Conservation (phyloP, 2,113 vertebrate species). For the Tenrec ecaudatus region DNA sequence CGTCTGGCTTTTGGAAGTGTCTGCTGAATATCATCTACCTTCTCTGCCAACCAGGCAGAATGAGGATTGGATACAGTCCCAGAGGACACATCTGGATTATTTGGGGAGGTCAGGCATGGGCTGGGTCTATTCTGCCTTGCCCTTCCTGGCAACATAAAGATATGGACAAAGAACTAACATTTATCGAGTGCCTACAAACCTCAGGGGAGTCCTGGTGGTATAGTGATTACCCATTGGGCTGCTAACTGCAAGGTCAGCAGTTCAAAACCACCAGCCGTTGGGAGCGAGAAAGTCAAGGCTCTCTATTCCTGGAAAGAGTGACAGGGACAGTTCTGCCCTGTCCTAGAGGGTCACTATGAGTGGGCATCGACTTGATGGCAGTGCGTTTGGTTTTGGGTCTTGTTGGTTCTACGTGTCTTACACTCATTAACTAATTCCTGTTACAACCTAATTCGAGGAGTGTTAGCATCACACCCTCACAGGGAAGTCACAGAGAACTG, state of each 20-base stretch:
- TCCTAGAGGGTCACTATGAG: no score
- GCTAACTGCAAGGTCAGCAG: no score
- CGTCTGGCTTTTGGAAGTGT: no score
- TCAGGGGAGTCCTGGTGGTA: not conserved
- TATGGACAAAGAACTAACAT: fast-evolving
- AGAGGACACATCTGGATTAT: not conserved
- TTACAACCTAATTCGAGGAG: not conserved
- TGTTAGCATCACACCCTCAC: not conserved
- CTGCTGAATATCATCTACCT: not conserved
- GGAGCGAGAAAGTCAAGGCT: no score
- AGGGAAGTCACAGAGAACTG: not conserved
- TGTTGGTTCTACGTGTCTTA: not conserved
- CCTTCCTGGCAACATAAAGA: not conserved
- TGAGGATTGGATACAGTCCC: not conserved
- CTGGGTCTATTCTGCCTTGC: not conserved
- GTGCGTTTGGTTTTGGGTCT: no score
- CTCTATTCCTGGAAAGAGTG: no score
- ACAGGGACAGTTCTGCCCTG: no score
- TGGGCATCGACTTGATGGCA: no score
- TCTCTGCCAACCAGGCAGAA: not conserved
- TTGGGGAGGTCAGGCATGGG: no score
- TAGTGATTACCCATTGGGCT: no score
- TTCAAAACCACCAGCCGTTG: no score
- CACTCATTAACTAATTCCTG: no score
- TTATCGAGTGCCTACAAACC: not conserved